Evolutionary conservation across 1,140 invertebrate genomes (phyloP), one percentile per base, ranked within the genome.

Genomic region (Caenorhabditis tropicalis): DNA sequence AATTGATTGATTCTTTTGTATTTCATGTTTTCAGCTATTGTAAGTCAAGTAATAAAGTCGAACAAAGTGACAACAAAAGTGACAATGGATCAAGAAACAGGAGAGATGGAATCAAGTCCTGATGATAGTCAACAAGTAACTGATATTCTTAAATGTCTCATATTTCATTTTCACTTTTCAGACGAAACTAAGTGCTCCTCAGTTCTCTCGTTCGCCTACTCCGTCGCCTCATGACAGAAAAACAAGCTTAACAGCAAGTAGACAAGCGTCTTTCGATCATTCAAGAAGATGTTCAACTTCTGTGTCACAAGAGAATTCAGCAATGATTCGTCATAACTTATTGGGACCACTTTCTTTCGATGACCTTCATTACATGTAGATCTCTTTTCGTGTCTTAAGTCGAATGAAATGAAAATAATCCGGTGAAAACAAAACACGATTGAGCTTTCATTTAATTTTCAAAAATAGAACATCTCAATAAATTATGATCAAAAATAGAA

Each of bases 341-440:
- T 82, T 86, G 21, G 85, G 82, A 24, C 82, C 82, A 27, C 48
- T 86, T 15, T 51, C 82, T 21, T 86, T 86, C 39, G 85, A 86
- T 70, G 85, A 86, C 27, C 82, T 86, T 49, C 85, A 86, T 60
- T 86, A 86, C 74, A 85, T 80, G 43, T 85, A 74, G 53, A 33
- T 51, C 9, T 33, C 33, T 83, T 74, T 4, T 46, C 6, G 43
- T 65, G 19, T 74, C 65, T 21, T 7, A 43, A 74, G n/a, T n/a
- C n/a, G n/a, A n/a, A n/a, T n/a, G n/a, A n/a, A n/a, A n/a, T n/a
- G n/a, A n/a, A n/a, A n/a, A n/a, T 24, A 27, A 12, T 56, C 21
- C 10, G 19, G 12, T 21, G 36, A 43, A 7, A 16, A 43, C 4
- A 36, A 65, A n/a, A 9, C 33, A 19, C 2, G 24, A 33, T 43